phyloP scores from a whole-genome alignment of 2,113 vertebrate species.

The Etia nguti region DNA sequence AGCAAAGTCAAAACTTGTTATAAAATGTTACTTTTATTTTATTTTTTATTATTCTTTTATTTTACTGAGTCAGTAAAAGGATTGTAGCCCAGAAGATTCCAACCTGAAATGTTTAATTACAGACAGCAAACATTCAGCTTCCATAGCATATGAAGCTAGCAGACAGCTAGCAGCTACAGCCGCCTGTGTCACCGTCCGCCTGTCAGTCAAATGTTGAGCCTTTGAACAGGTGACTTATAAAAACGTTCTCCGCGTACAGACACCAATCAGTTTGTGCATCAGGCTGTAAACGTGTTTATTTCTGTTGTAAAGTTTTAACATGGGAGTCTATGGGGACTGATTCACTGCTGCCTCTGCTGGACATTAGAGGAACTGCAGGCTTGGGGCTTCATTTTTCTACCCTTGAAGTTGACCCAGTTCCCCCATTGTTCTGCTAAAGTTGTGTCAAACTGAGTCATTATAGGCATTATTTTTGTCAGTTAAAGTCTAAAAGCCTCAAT shows the following conservation, averaged over 20 bases:
- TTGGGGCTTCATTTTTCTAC: neutral
- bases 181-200: neutral
- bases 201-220: neutral
- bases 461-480: neutral
- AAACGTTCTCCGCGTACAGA: neutral
- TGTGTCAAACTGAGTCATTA: neutral
- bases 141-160: neutral
- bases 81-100: neutral
- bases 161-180: neutral
- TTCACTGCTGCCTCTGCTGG: neutral
- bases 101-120: neutral
- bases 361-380: neutral
- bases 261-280: neutral
- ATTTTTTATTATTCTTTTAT: neutral
- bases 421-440: neutral
- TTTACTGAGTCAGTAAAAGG: neutral
- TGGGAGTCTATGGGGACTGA: neutral
- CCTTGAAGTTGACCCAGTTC: fast-evolving
- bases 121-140: neutral
- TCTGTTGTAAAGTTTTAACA: neutral
- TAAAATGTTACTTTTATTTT: neutral
- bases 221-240: neutral
- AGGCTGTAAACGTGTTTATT: neutral
- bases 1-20: no score
- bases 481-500: neutral